phyloP scores from a whole-genome alignment of 2,113 vertebrate species.

The Sapayoa aenigma region DNA sequence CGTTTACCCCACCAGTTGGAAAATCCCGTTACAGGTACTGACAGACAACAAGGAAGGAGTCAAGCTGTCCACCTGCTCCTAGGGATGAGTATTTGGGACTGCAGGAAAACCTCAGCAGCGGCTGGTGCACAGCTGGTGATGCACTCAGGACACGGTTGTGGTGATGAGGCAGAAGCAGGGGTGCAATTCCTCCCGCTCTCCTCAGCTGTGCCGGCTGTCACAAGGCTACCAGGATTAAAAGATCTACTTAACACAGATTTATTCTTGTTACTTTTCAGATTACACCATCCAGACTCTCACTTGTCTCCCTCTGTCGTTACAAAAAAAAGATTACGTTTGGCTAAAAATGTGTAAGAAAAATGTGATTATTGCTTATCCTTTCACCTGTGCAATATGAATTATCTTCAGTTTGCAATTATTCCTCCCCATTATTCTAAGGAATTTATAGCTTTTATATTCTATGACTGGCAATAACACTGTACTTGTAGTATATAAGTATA shows the following conservation, averaged over 20 bases:
- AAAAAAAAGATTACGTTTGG: slow-evolving; percentile 42
- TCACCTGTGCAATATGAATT: slow-evolving; percentile 41
- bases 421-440: slow-evolving; percentile 12
- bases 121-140: not conserved
- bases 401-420: slow-evolving; percentile 53
- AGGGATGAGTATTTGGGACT: not conserved
- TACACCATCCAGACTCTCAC: not conserved
- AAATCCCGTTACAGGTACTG: not conserved
- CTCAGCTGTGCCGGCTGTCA: not conserved
- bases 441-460: not conserved
- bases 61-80: not conserved
- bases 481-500: too few species aligned
- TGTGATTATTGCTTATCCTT: slow-evolving; percentile 30
- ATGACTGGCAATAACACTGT: not conserved
- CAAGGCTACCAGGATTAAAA: slow-evolving; percentile 51
- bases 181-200: not conserved
- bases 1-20: not conserved
- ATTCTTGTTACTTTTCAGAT: slow-evolving; percentile 50
- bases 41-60: not conserved
- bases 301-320: slow-evolving; percentile 38
- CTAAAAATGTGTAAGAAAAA: slow-evolving; percentile 43
- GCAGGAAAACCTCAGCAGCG: not conserved
- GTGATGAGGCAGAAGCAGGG: not conserved
- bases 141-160: fast-evolving
- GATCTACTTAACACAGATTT: slow-evolving; percentile 33